Evolutionary conservation across 2,113 vertebrate genomes (phyloP), one percentile per base, ranked within the genome.

Genomic region (Merops nubicus): DNA sequence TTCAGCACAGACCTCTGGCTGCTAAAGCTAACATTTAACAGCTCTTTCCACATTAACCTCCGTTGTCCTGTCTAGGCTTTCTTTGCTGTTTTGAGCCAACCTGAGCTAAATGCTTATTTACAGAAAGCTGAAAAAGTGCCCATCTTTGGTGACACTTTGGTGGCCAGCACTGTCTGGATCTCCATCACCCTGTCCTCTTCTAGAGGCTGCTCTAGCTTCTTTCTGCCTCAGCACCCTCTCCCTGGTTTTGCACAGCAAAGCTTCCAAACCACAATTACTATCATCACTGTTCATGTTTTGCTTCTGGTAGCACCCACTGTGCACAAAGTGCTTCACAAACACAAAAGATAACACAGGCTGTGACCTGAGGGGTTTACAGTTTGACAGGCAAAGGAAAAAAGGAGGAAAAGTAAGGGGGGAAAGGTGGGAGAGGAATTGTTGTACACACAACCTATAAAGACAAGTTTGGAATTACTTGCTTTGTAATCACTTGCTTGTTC

Each of bases 21-120:
- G 70, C 89, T 80, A 26, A 25, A 59, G 75, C 54, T 7, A 80
- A 90, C 68, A 16, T 83, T 80, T 42, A 88, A 42, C 75, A 88
- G 75, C 64, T 33, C 72, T 86, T 81, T 90, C 75, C 83, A 53
- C 62, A 26, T 75, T 67, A 48, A 87, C 68, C 79, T 91, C 73
- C 1, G 4, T 13, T 62, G 51, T 80, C 72, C 92, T 48, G 0
- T 6, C 51, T n/a, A 10, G 34, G 70, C 23, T 89, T 91, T 33
- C 69, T 40, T 60, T 38, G 38, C 76, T 64, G 23, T 8, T 91
- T n/a, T 18, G 54, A 76, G 76, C 54, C 76, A n/a, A 68, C 43
- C 50, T 67, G 64, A 59, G 56, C 53, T 67, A 36, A 85, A 72
- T 14, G 54, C 47, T 67, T 43, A 48, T 53, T 40, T 82, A 12